Evolutionary conservation across 1,140 invertebrate species (phyloP).

Genomic region (Drosophila setifemur): DNA sequence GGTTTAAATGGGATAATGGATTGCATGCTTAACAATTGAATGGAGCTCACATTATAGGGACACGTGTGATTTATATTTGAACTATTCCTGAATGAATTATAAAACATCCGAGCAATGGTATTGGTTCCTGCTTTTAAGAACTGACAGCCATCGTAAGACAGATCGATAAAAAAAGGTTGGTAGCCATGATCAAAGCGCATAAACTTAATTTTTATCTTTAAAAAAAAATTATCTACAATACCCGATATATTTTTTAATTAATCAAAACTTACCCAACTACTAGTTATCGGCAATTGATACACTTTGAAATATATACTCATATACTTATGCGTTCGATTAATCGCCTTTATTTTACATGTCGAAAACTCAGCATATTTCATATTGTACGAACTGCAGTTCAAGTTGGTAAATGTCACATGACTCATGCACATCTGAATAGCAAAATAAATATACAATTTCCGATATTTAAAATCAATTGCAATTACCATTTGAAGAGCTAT

Average conservation of each 20-base stretch:
- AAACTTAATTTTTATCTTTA: conserved; percentile 21
- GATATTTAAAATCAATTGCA: neutral
- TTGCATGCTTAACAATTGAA: neutral
- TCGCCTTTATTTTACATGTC: conserved; percentile 35
- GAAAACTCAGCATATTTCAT: neutral
- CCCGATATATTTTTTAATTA: neutral
- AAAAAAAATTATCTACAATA: neutral
- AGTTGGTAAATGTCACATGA: conserved; percentile 41
- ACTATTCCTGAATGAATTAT: neutral
- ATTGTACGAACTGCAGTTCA: conserved; percentile 19
- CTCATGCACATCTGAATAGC: neutral
- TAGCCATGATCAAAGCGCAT: conserved; percentile 31
- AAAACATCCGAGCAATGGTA: neutral
- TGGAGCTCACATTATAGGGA: conserved; percentile 28
- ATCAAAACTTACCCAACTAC: conserved; percentile 4
- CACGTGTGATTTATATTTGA: conserved; percentile 46
- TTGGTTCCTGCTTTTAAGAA: conserved; percentile 13
- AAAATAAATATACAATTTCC: neutral
- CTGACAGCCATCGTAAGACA: conserved; percentile 25
- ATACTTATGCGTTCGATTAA: conserved; percentile 53
- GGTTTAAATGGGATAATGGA: neutral
- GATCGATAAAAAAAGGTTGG: conserved; percentile 20
- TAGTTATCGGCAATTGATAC: neutral
- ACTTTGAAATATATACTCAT: conserved; percentile 8
- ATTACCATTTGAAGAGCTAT: conserved; percentile 17